Percentiles rank a stretch among this genome's conserved stretches.
Evolutionary conservation across 1,140 invertebrate species (phyloP).

Genomic region (Homarus americanus): DNA sequence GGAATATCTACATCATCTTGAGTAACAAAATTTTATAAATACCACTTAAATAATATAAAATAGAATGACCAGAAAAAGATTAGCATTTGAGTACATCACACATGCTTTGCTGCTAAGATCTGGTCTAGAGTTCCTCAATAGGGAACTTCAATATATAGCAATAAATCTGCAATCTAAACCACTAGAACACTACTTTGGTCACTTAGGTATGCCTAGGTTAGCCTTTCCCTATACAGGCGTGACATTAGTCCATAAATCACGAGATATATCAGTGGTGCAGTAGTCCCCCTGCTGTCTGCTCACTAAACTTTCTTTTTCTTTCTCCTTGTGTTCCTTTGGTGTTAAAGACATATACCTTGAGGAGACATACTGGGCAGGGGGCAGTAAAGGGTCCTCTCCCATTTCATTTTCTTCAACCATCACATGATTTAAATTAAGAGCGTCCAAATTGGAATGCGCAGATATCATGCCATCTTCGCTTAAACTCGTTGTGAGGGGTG

Average conservation of each 20-base stretch:
- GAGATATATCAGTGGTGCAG: constrained; percentile 58
- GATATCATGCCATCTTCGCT: constrained; percentile 73
- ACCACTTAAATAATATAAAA: constrained; percentile 60
- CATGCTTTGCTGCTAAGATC: constrained; percentile 36
- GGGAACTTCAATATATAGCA: not conserved
- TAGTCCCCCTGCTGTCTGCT: constrained; percentile 60
- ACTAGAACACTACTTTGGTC: constrained; percentile 63
- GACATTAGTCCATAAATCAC: constrained; percentile 66
- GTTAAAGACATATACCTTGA: constrained; percentile 53
- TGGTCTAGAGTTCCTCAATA: constrained; percentile 34
- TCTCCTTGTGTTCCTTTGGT: constrained; percentile 53
- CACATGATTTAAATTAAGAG: constrained; percentile 71
- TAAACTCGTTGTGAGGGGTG: constrained; percentile 65
- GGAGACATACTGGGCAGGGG: constrained; percentile 62
- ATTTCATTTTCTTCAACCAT: constrained; percentile 59
- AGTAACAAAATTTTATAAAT: constrained; percentile 31
- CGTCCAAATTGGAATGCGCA: constrained; percentile 64
- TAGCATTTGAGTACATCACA: constrained; percentile 48
- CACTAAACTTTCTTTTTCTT: constrained; percentile 54
- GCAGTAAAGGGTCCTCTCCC: constrained; percentile 65
- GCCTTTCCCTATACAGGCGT: constrained; percentile 57
- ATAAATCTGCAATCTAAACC: not conserved
- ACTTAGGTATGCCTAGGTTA: constrained; percentile 22
- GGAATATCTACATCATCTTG: constrained; percentile 25
- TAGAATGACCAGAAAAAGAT: constrained; percentile 67